Percentiles rank a stretch among this genome's conserved stretches.
Conservation (phyloP, 2,888 invertebrate genomes). For the Brenthis ino region DNA sequence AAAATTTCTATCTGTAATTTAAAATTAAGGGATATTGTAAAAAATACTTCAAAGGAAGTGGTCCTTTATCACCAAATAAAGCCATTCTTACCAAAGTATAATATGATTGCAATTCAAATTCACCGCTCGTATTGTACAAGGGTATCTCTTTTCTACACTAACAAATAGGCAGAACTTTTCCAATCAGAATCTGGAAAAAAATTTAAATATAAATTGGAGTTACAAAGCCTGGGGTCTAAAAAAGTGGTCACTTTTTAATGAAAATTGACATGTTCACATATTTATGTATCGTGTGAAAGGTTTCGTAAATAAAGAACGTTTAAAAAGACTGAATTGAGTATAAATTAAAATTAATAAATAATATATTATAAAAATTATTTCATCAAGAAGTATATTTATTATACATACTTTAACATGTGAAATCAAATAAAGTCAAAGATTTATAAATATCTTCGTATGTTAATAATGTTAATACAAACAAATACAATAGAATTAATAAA, state of each 20-base stretch:
- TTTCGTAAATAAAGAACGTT: no score
- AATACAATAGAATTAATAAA: no score
- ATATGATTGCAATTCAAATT: slow-evolving; percentile 8
- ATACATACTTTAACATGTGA: no score
- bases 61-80: neutral
- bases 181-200: slow-evolving; percentile 50
- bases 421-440: no score
- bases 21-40: no score
- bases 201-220: slow-evolving; percentile 61
- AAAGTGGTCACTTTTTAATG: slow-evolving; percentile 65
- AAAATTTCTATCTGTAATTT: no score
- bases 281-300: slow-evolving; percentile 36
- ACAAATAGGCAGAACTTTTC: slow-evolving; percentile 52
- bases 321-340: no score
- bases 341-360: neutral
- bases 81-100: neutral
- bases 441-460: no score
- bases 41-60: no score
- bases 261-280: slow-evolving; percentile 68
- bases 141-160: slow-evolving; percentile 43
- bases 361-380: no score
- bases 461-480: no score
- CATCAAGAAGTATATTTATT: no score
- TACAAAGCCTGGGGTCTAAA: slow-evolving; percentile 48
- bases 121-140: slow-evolving; percentile 16